Base-by-base conservation (phyloP, 2,888 invertebrate genomes). In the Phoenoteleia sp. region DNA sequence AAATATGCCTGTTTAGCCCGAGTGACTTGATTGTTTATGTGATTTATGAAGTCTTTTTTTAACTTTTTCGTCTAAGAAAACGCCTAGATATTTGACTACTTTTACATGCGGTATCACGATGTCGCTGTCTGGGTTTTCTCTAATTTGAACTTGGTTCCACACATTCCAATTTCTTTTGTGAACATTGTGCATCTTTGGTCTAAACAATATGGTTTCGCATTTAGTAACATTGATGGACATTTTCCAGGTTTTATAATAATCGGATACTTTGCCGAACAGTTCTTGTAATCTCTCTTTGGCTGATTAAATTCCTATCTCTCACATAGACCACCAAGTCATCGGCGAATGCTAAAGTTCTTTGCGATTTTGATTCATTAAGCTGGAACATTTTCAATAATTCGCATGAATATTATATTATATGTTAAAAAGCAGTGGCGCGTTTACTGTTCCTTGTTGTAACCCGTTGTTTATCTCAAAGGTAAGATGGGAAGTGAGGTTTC, bases 391-490 rank as follows among this genome's bases (percentile, higher is more conserved):
- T n/a, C n/a, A n/a, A n/a, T n/a, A n/a, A n/a, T n/a, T n/a, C n/a
- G n/a, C n/a, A n/a, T n/a, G n/a, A n/a, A n/a, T n/a, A 17, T 39
- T 54, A 0, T 69, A 36, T n/a, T 77, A 80, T 4, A 84, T 81
- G n/a, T 66, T 81, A 23, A 75, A 76, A 1, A 75, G 19, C 6
- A 72, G 3, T 1, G 58, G 86, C 0, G 83, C 71, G 5, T 69
- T 86, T 0, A 87, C 77, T 0, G 85, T 69, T 0, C 86, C 85
- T 27, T 87, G 86, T 7, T 86, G 84, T 3, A 88, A 4, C 0
- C 85, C 85, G 19, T 88, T 84, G 3, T 15, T 0, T 19, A 86
- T 52, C 0, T 4, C 7, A 23, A 66, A 86, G 4, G 3, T 27
- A 15, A 25, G 15, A 0, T n/a, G 9, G 0, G 80, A 80, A 7